phyloP scores from a whole-genome alignment of 2,797 vertebrate species.

The Sternotherus odoratus region DNA sequence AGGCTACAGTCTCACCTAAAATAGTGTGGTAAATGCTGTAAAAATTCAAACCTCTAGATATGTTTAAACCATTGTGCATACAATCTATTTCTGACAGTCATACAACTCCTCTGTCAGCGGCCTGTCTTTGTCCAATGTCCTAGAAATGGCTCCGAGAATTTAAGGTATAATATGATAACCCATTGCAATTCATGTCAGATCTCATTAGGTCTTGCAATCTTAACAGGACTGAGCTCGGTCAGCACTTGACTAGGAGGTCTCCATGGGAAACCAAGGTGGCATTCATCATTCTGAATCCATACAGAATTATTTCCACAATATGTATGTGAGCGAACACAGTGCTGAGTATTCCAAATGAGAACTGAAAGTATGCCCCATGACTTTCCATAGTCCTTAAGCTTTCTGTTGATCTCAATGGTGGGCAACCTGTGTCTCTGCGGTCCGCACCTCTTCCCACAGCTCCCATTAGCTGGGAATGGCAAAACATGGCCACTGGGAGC shows the following conservation, averaged over 20 bases:
- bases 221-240: not conserved
- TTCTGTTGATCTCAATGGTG: not conserved
- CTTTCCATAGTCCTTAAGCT: not conserved
- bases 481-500: no score
- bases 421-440: no score
- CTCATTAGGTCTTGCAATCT: not conserved
- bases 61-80: not conserved
- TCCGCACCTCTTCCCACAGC: no score
- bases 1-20: not conserved
- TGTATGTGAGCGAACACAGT: not conserved
- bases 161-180: rapidly evolving
- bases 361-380: not conserved
- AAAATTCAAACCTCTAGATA: not conserved
- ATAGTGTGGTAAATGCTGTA: not conserved
- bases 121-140: not conserved
- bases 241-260: not conserved
- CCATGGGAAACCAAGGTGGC: not conserved
- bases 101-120: not conserved
- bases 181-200: not conserved
- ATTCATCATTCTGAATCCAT: not conserved
- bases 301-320: not conserved
- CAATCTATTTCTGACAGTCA: rapidly evolving
- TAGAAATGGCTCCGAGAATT: not conserved
- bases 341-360: not conserved
- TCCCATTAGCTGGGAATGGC: no score